Percentiles rank a stretch among this genome's conserved stretches.
Conservation (phyloP, 1,140 invertebrate genomes). For the Rhynchophorus ferrugineus region DNA sequence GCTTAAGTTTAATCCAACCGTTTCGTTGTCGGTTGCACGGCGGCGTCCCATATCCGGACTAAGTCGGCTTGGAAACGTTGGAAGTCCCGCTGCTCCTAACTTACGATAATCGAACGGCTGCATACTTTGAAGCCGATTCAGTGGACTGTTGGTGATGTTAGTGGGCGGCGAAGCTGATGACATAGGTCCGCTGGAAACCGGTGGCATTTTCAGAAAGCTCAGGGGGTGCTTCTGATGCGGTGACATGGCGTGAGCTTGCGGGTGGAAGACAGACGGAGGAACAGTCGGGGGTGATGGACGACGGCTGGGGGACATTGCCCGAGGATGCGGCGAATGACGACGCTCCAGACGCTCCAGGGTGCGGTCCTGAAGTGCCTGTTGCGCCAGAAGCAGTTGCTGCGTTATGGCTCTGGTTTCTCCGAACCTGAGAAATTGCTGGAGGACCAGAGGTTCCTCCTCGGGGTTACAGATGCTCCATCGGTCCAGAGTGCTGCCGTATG, state of each 20-base stretch:
- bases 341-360: conserved; percentile 41
- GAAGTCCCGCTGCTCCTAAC: conserved; percentile 50
- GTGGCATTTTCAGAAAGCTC: conserved; percentile 37
- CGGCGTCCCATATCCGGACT: conserved; percentile 41
- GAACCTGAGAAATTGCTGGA: conserved; percentile 81
- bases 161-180: conserved; percentile 39
- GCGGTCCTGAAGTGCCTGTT: conserved; percentile 45
- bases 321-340: conserved; percentile 31
- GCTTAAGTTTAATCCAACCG: conserved; percentile 51
- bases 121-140: conserved; percentile 88
- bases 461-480: conserved; percentile 75
- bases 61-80: conserved; percentile 36
- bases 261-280: conserved; percentile 45
- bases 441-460: conserved; percentile 77
- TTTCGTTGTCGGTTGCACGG: conserved; percentile 44
- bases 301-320: conserved; percentile 60
- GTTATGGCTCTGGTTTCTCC: conserved; percentile 76
- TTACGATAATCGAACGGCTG: conserved; percentile 90
- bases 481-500: conserved; percentile 69
- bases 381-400: conserved; percentile 68
- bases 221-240: conserved; percentile 44
- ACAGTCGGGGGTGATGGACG: conserved; percentile 51
- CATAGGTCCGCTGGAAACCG: conserved; percentile 30
- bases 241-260: conserved; percentile 43
- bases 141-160: conserved; percentile 45